Evolutionary conservation across 2,888 invertebrate species (phyloP).

Genomic region (Rhagonycha fulva): DNA sequence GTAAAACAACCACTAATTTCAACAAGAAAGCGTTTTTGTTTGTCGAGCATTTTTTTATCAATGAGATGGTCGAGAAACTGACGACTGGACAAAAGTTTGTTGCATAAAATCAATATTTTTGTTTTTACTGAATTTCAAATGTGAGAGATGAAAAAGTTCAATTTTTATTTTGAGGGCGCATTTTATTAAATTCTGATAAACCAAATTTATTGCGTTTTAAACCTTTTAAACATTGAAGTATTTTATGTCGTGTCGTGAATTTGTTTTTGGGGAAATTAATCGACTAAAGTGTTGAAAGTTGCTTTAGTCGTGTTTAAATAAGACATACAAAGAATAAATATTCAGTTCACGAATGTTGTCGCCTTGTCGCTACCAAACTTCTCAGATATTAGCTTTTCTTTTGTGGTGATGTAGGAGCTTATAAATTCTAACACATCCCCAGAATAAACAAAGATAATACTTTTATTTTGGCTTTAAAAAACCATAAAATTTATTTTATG

Average conservation of each 20-base stretch:
- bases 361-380: slow-evolving; percentile 35
- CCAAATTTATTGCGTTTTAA: background rate
- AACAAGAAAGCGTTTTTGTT: background rate
- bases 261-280: background rate
- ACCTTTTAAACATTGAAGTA: background rate
- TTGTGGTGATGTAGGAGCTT: slow-evolving; percentile 37
- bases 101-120: background rate
- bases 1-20: background rate
- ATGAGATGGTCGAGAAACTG: background rate
- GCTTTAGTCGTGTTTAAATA: slow-evolving; percentile 32
- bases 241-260: background rate
- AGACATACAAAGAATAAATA: slow-evolving; percentile 38
- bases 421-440: slow-evolving; percentile 38
- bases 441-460: background rate
- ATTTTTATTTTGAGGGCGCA: background rate
- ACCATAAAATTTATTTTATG: background rate
- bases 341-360: slow-evolving; percentile 42
- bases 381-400: slow-evolving; percentile 39
- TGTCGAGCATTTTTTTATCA: background rate
- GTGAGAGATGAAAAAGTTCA: background rate
- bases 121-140: background rate
- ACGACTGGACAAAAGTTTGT: background rate
- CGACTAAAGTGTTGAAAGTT: background rate
- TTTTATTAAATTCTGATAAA: background rate
- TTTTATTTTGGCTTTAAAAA: background rate